Conservation (phyloP, 2,888 invertebrate species). For the Stenchaetothrips biformis region DNA sequence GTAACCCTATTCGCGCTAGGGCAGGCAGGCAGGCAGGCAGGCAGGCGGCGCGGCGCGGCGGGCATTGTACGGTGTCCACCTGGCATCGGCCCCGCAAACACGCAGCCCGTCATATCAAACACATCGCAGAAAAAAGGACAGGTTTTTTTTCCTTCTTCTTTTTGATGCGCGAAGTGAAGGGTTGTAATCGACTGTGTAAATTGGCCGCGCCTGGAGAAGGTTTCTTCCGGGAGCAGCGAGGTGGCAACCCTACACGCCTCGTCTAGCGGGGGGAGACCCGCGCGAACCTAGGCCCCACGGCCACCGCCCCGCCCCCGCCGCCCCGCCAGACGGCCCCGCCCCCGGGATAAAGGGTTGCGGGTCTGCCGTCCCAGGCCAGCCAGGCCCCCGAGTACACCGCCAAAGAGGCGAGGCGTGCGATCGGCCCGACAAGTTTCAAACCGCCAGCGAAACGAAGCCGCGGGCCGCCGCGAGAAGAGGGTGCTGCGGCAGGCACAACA, state of each 20-base stretch:
- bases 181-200: not conserved
- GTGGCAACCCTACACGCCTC: not conserved
- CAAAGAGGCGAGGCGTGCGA: not conserved
- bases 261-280: not conserved
- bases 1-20: constrained; percentile 2
- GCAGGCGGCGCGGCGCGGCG: not conserved
- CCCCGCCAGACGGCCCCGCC: not conserved
- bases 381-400: not conserved
- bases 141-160: not conserved
- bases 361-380: not conserved
- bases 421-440: not conserved
- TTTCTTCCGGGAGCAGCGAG: not conserved
- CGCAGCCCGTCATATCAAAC: not conserved
- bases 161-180: not conserved
- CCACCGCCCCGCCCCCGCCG: not conserved
- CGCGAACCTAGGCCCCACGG: not conserved
- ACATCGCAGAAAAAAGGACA: not conserved
- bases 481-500: not conserved
- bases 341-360: constrained; percentile 14
- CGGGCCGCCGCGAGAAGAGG: not conserved
- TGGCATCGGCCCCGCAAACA: not conserved
- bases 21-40: not conserved
- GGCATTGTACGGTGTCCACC: not conserved
- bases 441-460: not conserved
- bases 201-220: not conserved